Evolutionary conservation across 2,888 invertebrate species (phyloP), one percentile per base, ranked within the genome.

Genomic region (Drosophila nigricruria): DNA sequence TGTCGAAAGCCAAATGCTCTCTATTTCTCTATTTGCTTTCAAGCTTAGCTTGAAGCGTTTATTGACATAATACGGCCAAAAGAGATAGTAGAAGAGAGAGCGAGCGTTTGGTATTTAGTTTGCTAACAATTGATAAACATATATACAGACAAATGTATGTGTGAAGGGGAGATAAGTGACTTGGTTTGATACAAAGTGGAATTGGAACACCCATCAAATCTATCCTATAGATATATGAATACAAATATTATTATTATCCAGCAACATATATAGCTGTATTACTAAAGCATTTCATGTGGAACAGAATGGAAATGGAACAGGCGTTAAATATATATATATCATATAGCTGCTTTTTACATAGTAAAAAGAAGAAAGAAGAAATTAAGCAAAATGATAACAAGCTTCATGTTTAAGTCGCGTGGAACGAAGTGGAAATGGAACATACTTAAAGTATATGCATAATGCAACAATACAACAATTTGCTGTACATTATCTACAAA

Each of bases 1-100:
- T 10, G n/a, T 5, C 56, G 73, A 59, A 38, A 16, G 20, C 4
- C 38, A 57, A 4, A 70, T 70, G 43, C 70, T 52, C 70, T 52
- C n/a, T 59, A 59, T 60, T 2, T 18, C 47, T 49, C 47, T 49
- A 36, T 25, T 34, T 36, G n/a, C 45, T 8, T 3, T 34, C 1
- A 16, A n/a, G 30, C 30, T 42, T 38, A 38, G 36, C 53, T 23
- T 20, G 5, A 53, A 25, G 34, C 32, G 30, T 49, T 49, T 49
- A 49, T 30, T 49, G 49, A 49, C 49, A 32, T n/a, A 5, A 47
- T 18, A 47, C 12, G 27, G 47, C n/a, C 50, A 32, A 50, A 32
- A 50, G 30, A 14, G 32, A 50, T 32, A 5, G n/a, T 0, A 30
- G 4, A 43, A 18, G 42, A 23, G 23, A 23, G 5, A 20, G 20